Percentiles rank a stretch among this genome's conserved stretches.
Conservation (phyloP, 2,888 invertebrate species). For the Pachliopta kotzebuea region DNA sequence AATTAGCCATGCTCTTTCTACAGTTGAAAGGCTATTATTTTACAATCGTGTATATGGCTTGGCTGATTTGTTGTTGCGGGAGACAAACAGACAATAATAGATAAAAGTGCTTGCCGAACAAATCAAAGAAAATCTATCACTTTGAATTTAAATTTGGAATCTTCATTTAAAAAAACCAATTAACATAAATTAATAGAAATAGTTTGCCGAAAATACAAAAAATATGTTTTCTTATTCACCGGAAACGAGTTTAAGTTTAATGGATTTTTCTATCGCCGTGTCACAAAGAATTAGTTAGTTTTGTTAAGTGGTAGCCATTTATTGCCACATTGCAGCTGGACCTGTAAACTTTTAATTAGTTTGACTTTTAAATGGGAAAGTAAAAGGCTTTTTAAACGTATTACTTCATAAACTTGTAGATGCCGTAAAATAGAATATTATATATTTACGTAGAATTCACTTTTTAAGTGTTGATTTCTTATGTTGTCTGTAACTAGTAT, state of each 20-base stretch:
- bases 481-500: not conserved
- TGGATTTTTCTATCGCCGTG: slow-evolving; percentile 1
- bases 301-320: slow-evolving; percentile 6
- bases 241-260: not conserved
- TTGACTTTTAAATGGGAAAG: not conserved
- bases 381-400: not conserved
- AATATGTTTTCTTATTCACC: not conserved
- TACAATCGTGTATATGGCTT: no score
- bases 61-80: no score
- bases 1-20: no score
- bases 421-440: not conserved
- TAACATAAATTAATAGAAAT: no score
- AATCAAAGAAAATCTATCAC: not conserved
- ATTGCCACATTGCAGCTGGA: not conserved
- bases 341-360: slow-evolving; percentile 8
- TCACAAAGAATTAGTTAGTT: slow-evolving; percentile 9
- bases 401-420: not conserved
- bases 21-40: no score
- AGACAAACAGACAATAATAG: no score
- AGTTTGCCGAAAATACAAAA: not conserved
- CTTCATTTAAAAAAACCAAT: no score
- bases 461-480: not conserved
- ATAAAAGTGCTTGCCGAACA: not conserved
- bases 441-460: not conserved
- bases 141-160: no score